Base-by-base conservation (phyloP, 2,113 vertebrate genomes). In the Caranx ignobilis region DNA sequence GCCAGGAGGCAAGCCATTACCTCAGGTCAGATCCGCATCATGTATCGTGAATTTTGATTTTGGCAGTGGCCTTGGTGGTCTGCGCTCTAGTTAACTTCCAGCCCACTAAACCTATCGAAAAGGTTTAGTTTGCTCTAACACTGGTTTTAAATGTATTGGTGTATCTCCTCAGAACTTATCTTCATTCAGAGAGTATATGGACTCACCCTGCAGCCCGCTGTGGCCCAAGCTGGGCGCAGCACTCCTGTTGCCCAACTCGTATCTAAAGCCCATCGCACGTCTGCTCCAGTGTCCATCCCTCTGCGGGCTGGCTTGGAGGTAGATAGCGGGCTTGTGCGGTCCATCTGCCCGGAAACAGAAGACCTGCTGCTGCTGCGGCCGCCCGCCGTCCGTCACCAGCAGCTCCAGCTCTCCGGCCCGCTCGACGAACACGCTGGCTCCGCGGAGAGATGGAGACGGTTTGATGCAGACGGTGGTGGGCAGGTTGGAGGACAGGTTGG, bases 281-380 rank as follows among this genome's bases (percentile, higher is more conserved):
- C 89, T 90, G 81, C 90, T 85, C 88, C 94, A 88, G 52, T 52
- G n/a, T 41, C 64, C 85, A 0, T 90, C 91, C 19, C 73, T 85
- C 71, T 94, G 95, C 0, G 89, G 95, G 47, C 88, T 93, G 76
- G 94, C 94, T 86, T 96, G 95, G 45, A 96, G 91, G 89, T 96
- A 96, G n/a, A 96, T 85, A 8, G 90, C 94, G 2, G 94, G 93
- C 57, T 80, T 69, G 0, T 86, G 93, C 0, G 88, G 81, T 0
- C 59, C 84, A 4, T 87, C 91, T 2, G 90, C 87, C 0, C 91
- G 90, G 84, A 96, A 95, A 82, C 96, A 96, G 75, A 94, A 90
- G 43, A 95, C 94, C 3, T 82, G 93, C 26, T 26, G 93, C 26
- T 26, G 26, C 1, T 75, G 93, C 52, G 79, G 47, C 63, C 11